Percentiles rank a stretch among this genome's conserved stretches.
phyloP scores from a whole-genome alignment of 2,113 vertebrate species.

The Erinaceus europaeus region DNA sequence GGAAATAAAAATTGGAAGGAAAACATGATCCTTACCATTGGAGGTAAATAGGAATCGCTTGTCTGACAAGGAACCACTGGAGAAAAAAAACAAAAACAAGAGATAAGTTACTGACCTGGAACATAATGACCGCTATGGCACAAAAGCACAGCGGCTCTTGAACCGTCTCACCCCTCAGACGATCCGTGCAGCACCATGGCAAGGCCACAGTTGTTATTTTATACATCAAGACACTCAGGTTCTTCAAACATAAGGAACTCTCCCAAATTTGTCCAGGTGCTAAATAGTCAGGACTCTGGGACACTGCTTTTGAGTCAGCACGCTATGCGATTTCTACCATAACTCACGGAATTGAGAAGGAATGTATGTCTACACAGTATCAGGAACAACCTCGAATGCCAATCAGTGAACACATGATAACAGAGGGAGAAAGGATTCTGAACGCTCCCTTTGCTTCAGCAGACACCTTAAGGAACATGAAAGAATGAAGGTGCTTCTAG shows the following conservation, averaged over 20 bases:
- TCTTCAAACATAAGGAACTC: neutral
- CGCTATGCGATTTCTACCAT: neutral
- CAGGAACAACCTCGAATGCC: neutral
- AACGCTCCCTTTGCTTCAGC: neutral
- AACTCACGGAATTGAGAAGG: neutral
- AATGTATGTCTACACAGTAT: neutral
- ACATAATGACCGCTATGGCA: fast-evolving
- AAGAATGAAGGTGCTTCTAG: too few relatives aligned
- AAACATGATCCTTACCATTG: constrained; percentile 83
- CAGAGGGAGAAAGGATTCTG: neutral
- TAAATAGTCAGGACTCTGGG: neutral
- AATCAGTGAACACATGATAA: neutral
- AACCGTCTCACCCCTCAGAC: neutral
- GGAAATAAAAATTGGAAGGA: neutral
- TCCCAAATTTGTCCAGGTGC: neutral
- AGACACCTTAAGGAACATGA: neutral
- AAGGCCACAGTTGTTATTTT: neutral
- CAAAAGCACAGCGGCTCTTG: neutral
- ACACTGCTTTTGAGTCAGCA: neutral
- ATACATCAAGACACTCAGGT: neutral
- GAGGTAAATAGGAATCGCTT: constrained; percentile 87
- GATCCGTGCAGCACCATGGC: neutral
- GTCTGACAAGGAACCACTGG: constrained; percentile 89
- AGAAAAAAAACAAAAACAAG: constrained; percentile 72
- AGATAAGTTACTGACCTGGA: neutral